These are phyloP conservation scores for Pyrochroa serraticornis DNA, from an alignment of 2,888 invertebrate species.

Conservation along the genomic window DNA sequence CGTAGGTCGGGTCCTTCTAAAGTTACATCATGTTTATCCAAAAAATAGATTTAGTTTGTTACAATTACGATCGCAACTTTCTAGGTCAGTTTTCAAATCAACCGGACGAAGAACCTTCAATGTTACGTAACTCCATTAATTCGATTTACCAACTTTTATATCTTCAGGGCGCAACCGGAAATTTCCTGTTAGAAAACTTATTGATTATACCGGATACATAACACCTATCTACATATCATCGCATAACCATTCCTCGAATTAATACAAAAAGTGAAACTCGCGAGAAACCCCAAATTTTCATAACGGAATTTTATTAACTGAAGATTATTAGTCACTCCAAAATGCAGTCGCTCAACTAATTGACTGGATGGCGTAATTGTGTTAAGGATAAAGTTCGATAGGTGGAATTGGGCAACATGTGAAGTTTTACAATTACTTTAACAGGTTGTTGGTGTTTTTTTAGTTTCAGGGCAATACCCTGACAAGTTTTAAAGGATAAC, in stretches of 20 bases:
- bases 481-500: not conserved
- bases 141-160: constrained; percentile 11
- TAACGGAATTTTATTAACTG: not conserved
- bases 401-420: constrained; percentile 9
- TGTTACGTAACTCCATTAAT: constrained; percentile 8
- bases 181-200: constrained; percentile 22
- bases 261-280: not conserved
- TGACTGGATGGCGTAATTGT: constrained; percentile 18
- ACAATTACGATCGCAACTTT: not conserved
- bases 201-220: constrained; percentile 17
- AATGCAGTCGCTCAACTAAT: constrained; percentile 12
- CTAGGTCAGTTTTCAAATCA: not conserved
- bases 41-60: no score
- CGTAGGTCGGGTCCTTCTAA: no score
- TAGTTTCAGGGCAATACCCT: not conserved
- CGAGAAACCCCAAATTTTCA: constrained; percentile 4
- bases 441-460: not conserved
- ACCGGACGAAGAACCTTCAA: constrained; percentile 5
- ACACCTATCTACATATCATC: constrained; percentile 3
- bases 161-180: constrained; percentile 11
- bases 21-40: no score
- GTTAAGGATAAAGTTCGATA: constrained; percentile 33
- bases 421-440: constrained; percentile 6
- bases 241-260: not conserved
- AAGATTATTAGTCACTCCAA: not conserved